phyloP scores from a whole-genome alignment of 2,888 invertebrate species.

The Hirtodrosophila alboralis region DNA sequence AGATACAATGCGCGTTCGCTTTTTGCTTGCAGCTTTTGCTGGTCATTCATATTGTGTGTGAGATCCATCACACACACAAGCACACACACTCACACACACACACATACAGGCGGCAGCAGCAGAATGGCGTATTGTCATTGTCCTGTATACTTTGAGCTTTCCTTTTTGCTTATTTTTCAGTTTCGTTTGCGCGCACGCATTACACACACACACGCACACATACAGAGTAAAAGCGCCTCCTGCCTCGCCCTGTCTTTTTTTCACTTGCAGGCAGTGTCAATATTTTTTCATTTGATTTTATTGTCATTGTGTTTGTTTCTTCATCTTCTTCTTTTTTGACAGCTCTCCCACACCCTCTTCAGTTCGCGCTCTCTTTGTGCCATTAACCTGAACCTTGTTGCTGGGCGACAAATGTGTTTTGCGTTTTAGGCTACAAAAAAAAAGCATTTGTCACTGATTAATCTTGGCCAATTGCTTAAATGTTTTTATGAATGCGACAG shows the following conservation, averaged over 20 bases:
- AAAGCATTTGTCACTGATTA: constrained; percentile 18
- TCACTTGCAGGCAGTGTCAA: constrained; percentile 32
- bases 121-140: constrained; percentile 45
- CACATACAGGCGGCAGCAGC: constrained; percentile 6
- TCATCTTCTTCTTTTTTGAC: constrained; percentile 28
- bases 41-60: constrained; percentile 49
- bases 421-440: not conserved
- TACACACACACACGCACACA: constrained; percentile 13
- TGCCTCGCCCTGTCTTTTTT: constrained; percentile 31
- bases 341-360: constrained; percentile 3
- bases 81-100: constrained; percentile 6
- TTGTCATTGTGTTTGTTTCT: constrained; percentile 21
- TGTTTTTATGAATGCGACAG: constrained; percentile 1
- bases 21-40: constrained; percentile 40
- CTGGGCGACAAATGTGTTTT: constrained; percentile 28
- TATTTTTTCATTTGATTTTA: constrained; percentile 35
- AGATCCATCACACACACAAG: constrained; percentile 30
- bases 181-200: constrained; percentile 49
- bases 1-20: constrained; percentile 59
- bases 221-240: constrained; percentile 25
- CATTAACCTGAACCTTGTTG: constrained; percentile 39
- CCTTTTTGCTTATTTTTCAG: constrained; percentile 26
- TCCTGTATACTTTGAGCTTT: constrained; percentile 33
- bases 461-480: constrained; percentile 5
- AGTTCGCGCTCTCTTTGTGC: constrained; percentile 8